phyloP scores from a whole-genome alignment of 2,113 vertebrate species.

The Aythya baeri region DNA sequence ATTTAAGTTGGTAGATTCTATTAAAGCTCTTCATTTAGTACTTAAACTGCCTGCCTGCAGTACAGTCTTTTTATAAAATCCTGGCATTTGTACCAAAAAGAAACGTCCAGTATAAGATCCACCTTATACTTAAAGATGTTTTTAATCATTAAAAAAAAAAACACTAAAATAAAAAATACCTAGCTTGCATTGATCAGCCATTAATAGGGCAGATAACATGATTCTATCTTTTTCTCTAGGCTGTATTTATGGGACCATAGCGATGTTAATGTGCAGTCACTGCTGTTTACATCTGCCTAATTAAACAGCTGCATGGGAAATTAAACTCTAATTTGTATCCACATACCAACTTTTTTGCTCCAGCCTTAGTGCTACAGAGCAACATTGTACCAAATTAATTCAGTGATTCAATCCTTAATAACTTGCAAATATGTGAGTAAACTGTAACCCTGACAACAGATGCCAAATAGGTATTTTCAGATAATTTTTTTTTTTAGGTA shows the following conservation, averaged over 20 bases:
- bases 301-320: conserved; percentile 58
- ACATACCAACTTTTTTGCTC: not conserved
- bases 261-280: conserved; percentile 40
- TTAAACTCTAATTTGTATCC: conserved; percentile 41
- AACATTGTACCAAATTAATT: not conserved
- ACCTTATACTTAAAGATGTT: not conserved
- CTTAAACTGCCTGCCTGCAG: not conserved
- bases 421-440: not conserved
- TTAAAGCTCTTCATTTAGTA: not conserved
- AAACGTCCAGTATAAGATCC: not conserved
- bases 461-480: not conserved
- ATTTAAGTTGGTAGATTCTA: not conserved
- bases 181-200: not conserved
- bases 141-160: not conserved
- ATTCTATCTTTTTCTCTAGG: not conserved
- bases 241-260: not conserved
- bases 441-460: not conserved
- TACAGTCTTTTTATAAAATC: not conserved
- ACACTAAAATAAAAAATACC: not conserved
- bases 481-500: not conserved
- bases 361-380: not conserved
- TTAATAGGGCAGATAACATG: not conserved
- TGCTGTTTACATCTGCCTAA: not conserved
- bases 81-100: not conserved
- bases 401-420: not conserved